Evolutionary conservation across 2,113 vertebrate genomes (phyloP), one percentile per base, ranked within the genome.

Genomic region (Scomber scombrus): DNA sequence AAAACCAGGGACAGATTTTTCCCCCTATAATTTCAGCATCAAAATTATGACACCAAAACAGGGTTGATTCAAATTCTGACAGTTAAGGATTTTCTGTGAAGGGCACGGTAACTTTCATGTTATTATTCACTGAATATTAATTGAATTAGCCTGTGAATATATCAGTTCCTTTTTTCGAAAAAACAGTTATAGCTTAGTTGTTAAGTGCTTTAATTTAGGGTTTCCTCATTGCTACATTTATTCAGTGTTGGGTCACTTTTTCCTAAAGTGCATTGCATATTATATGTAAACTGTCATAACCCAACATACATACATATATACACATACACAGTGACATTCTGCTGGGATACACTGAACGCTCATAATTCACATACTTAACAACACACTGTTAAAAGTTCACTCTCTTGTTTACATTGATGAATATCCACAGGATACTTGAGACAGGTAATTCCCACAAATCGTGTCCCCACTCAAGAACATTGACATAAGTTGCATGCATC

Each of bases 21-120:
- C 34, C 16, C 49, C n/a, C 84, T 73, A 58, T 75, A 76, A 87
- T 92, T 89, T 89, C 50, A 78, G 8, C 60, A 65, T 86, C 75
- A 63, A 16, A 54, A 40, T 26, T 0, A 11, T 65, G 63, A 70
- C 62, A 50, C 6, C 68, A 55, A 79, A 89, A 75, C 18, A 62
- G 4, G 1, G 0, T 82, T 70, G 40, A 49, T 87, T 81, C 19
- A 47, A 43, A 71, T 85, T 81, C 29, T 78, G 89, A 92, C 82
- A 85, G 66, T 40, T 60, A 75, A 88, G 80, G 84, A 84, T 76
- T 67, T 85, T 78, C 29, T 76, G 11, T 56, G 63, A 90, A 92
- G 86, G 89, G 10, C 88, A 88, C 6, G 23, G 40, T 68, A 64
- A 40, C 65, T 79, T 82, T 69, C 5, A 43, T 13, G 15, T 58